A percentile compares a stretch with the other conserved stretches of the same genome.
Evolutionary conservation across 2,797 vertebrate genomes (phyloP).

Genomic region (Acridotheres tristis): DNA sequence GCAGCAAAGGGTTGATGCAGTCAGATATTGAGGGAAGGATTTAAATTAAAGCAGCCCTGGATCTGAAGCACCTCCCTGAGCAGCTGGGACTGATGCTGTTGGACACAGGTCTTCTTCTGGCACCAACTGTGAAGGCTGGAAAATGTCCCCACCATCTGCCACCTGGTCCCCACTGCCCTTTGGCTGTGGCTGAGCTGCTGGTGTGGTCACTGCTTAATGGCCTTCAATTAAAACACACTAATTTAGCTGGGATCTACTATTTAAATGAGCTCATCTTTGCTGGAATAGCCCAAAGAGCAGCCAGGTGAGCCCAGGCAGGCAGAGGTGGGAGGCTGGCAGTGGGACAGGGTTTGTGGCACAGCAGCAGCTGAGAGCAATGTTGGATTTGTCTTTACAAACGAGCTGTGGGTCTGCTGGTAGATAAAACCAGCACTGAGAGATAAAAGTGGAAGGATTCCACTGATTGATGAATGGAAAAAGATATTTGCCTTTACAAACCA

Average conservation of each 20-base stretch:
- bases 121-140: not conserved
- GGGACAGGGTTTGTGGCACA: not conserved
- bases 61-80: not conserved
- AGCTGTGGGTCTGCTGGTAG: no score
- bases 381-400: no score
- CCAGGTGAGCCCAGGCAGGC: not conserved
- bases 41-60: not conserved
- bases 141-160: slow-evolving; percentile 5
- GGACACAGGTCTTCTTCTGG: not conserved
- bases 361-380: not conserved
- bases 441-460: no score
- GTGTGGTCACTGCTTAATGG: slow-evolving; percentile 16
- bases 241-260: not conserved
- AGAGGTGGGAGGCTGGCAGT: not conserved
- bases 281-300: not conserved
- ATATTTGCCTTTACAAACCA: no score
- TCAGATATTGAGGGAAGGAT: not conserved
- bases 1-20: not conserved
- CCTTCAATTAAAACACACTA: slow-evolving; percentile 26
- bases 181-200: not conserved
- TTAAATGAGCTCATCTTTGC: not conserved
- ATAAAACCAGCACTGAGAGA: no score
- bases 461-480: no score
- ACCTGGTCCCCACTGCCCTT: not conserved
- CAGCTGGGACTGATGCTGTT: accelerated